These are phyloP conservation scores for Lymantria dispar DNA, from an alignment of 2,888 invertebrate species.

Conservation along the genomic window DNA sequence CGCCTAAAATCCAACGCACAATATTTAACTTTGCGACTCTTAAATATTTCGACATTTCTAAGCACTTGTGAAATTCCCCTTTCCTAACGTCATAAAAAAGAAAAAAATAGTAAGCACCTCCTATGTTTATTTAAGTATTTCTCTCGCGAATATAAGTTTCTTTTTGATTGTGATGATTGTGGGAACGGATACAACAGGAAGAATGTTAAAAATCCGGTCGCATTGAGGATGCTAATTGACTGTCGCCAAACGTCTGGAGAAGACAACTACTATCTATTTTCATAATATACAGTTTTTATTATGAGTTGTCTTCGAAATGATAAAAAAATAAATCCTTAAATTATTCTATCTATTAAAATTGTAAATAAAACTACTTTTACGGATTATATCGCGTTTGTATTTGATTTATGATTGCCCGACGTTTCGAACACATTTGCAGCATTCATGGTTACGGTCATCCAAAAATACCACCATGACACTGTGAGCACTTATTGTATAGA, in stretches of 20 bases:
- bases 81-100: slow-evolving; percentile 29
- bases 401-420: too few relatives aligned
- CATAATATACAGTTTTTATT: slow-evolving; percentile 14
- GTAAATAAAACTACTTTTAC: too few relatives aligned
- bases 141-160: slow-evolving; percentile 41
- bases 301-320: background rate
- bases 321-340: too few relatives aligned
- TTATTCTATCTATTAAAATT: too few relatives aligned
- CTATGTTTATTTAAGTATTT: slow-evolving; percentile 42
- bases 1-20: slow-evolving; percentile 48
- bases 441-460: too few relatives aligned
- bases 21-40: slow-evolving; percentile 45
- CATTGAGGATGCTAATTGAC: slow-evolving; percentile 64
- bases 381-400: too few relatives aligned
- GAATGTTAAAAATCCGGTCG: slow-evolving; percentile 65
- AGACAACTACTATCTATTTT: slow-evolving; percentile 46
- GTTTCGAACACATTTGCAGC: too few relatives aligned
- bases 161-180: slow-evolving; percentile 39
- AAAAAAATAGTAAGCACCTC: slow-evolving; percentile 33
- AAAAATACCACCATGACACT: too few relatives aligned
- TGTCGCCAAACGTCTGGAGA: slow-evolving; percentile 45
- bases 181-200: slow-evolving; percentile 57
- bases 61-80: slow-evolving; percentile 41
- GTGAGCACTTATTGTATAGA: too few relatives aligned
- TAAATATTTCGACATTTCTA: slow-evolving; percentile 35